phyloP scores from a whole-genome alignment of 2,888 invertebrate species.

The Aporophyla lueneburgensis region DNA sequence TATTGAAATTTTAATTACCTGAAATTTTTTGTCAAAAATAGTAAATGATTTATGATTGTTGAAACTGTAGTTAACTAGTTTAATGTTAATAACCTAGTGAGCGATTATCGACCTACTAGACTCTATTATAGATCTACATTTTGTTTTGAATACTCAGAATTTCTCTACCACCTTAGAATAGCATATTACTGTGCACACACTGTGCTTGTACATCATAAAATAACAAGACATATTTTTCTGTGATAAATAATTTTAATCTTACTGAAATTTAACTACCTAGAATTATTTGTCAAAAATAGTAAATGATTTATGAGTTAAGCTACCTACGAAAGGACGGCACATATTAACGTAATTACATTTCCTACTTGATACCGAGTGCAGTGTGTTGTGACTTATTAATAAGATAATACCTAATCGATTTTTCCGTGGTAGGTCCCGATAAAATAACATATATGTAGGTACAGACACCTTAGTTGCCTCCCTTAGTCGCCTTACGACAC shows the following conservation, averaged over 20 bases:
- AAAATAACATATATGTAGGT: background rate
- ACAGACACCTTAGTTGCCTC: too few species aligned
- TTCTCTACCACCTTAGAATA: background rate
- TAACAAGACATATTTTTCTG: background rate
- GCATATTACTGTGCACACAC: background rate
- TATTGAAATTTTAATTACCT: too few species aligned
- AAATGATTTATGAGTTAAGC: too few species aligned
- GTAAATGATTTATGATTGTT: too few species aligned
- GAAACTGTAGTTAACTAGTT: too few species aligned
- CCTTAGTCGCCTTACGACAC: too few species aligned
- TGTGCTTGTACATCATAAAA: background rate
- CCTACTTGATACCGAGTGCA: background rate
- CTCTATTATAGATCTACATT: conserved; percentile 23
- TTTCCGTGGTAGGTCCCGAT: background rate
- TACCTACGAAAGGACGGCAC: background rate
- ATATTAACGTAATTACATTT: background rate
- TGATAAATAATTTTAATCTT: background rate
- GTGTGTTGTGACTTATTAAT: background rate
- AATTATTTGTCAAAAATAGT: too few species aligned
- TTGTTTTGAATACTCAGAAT: background rate
- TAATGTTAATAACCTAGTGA: too few species aligned
- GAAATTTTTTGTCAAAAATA: too few species aligned
- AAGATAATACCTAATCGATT: too few species aligned
- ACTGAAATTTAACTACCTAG: too few species aligned
- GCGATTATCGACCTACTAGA: conserved; percentile 35